A percentile compares a stretch with the other conserved stretches of the same genome.
Conservation (phyloP, 2,113 vertebrate genomes). For the Halichoerus grypus region DNA sequence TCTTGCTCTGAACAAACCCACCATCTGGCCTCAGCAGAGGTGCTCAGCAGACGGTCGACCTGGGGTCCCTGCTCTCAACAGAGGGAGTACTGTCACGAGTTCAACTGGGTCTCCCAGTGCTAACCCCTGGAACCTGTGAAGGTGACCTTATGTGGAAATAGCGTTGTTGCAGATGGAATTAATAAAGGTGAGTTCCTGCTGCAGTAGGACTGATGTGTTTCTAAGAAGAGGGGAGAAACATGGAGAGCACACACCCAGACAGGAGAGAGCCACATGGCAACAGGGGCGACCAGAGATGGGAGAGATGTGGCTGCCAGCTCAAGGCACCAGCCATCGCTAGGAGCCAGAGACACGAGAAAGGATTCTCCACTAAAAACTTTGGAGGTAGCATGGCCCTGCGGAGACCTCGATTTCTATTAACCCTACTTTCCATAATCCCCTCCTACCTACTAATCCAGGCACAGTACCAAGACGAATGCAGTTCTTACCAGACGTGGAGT, state of each 20-base stretch:
- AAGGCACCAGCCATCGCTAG: background rate
- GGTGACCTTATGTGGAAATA: background rate
- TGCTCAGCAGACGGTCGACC: accelerated
- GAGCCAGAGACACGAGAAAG: background rate
- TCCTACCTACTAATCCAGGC: background rate
- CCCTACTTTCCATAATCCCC: no score
- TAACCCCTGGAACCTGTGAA: background rate
- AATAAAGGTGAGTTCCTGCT: background rate
- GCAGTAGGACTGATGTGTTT: background rate
- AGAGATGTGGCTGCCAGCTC: accelerated
- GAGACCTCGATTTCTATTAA: background rate
- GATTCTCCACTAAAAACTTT: background rate
- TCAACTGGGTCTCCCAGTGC: background rate
- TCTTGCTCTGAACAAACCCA: no score
- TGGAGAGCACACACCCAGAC: background rate
- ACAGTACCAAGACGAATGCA: background rate
- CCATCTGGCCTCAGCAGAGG: background rate
- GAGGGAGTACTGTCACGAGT: background rate
- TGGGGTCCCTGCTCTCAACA: no score
- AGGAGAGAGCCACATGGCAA: background rate
- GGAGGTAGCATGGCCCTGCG: no score
- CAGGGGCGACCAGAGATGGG: background rate
- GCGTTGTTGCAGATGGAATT: no score
- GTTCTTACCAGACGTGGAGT: background rate
- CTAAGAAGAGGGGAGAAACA: background rate